Evolutionary conservation across 2,888 invertebrate genomes (phyloP).

Genomic region (Erebia palarica): DNA sequence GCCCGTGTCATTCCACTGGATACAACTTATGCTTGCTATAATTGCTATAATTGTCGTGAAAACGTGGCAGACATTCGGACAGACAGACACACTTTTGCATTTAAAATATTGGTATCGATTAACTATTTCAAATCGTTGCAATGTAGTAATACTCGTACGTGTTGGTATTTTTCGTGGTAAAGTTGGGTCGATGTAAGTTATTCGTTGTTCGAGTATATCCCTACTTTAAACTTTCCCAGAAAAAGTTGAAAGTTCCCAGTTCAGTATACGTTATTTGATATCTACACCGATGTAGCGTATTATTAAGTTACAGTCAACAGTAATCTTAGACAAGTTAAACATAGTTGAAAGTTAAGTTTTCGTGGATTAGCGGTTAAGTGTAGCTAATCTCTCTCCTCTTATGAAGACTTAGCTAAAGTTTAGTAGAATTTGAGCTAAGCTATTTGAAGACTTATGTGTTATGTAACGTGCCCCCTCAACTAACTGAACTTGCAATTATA

Average conservation of each 20-base stretch:
- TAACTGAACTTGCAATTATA: neutral
- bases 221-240: neutral
- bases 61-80: too few species aligned
- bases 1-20: too few species aligned
- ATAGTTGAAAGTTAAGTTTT: conserved; percentile 57
- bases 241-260: neutral
- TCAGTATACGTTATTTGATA: neutral
- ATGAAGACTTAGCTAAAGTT: conserved; percentile 5
- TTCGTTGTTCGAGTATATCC: too few species aligned
- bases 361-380: conserved; percentile 60
- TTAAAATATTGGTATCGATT: too few species aligned
- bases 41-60: too few species aligned
- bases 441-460: conserved; percentile 4
- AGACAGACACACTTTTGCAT: too few species aligned
- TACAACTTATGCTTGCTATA: too few species aligned
- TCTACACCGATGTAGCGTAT: neutral
- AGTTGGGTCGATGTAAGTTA: too few species aligned
- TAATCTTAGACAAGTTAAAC: conserved; percentile 55
- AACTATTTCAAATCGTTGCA: too few species aligned
- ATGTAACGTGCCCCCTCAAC: neutral
- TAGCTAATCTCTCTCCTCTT: conserved; percentile 44
- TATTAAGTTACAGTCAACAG: conserved; percentile 41
- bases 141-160: too few species aligned
- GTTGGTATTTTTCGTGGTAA: too few species aligned
- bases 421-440: conserved; percentile 8